These are phyloP conservation scores for Synodontis membranacea DNA, from an alignment of 2,113 vertebrate species.

Conservation along the genomic window DNA sequence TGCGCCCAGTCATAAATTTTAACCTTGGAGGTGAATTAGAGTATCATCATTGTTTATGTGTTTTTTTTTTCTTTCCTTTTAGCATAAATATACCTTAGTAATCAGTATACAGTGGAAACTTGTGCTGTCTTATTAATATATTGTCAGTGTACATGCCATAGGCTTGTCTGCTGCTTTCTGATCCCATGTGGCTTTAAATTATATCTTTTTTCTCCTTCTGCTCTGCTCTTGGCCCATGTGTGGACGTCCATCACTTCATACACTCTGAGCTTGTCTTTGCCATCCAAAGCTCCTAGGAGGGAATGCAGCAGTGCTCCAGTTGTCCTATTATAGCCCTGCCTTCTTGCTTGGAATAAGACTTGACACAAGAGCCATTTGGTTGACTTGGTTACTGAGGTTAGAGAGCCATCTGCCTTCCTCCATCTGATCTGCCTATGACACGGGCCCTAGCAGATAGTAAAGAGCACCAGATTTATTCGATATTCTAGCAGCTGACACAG, in stretches of 20 bases:
- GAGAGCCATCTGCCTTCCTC: constrained; percentile 32
- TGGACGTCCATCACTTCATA: constrained; percentile 71
- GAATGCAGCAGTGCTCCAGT: constrained; percentile 52
- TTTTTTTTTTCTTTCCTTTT: background rate
- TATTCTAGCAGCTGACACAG: constrained; percentile 46
- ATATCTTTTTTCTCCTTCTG: constrained; percentile 52
- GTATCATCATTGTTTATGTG: background rate
- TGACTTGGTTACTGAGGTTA: constrained; percentile 56
- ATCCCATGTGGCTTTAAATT: constrained; percentile 54
- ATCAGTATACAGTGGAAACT: constrained; percentile 13
- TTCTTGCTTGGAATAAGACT: constrained; percentile 55
- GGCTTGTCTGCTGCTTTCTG: constrained; percentile 52
- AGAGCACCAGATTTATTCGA: constrained; percentile 59
- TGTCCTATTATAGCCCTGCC: constrained; percentile 66
- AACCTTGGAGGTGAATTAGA: background rate
- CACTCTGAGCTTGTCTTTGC: constrained; percentile 54
- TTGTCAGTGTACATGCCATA: constrained; percentile 29
- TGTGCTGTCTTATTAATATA: background rate
- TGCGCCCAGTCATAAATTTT: background rate
- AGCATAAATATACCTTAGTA: background rate
- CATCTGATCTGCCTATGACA: constrained; percentile 44
- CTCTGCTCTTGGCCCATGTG: constrained; percentile 63
- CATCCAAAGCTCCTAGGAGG: constrained; percentile 50
- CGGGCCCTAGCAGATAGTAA: constrained; percentile 55
- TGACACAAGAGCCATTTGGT: constrained; percentile 55